Conservation (phyloP, 2,113 vertebrate genomes). For the Litocranius walleri region DNA sequence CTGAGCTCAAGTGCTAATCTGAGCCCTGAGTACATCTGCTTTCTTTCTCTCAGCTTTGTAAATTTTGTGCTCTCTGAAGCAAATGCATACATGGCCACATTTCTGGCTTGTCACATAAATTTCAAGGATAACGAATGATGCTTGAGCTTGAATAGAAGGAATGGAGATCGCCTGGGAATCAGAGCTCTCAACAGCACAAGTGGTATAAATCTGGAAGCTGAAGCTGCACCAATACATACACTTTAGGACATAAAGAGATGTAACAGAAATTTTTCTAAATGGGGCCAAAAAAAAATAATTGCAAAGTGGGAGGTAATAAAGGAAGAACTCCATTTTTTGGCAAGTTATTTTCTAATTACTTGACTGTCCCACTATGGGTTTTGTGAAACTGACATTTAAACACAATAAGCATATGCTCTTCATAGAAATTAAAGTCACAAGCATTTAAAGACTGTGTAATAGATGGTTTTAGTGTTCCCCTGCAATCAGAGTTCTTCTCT, state of each 20-base stretch:
- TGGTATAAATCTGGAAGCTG: conserved; percentile 10
- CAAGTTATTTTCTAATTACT: conserved; percentile 27
- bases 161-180: background rate
- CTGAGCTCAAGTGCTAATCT: conserved; percentile 64
- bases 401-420: conserved; percentile 29
- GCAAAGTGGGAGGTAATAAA: background rate
- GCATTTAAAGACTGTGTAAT: background rate
- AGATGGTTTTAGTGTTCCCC: background rate
- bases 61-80: conserved; percentile 64
- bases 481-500: conserved; percentile 16
- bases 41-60: conserved; percentile 53
- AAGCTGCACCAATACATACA: background rate
- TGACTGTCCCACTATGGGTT: background rate
- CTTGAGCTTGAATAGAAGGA: conserved; percentile 14
- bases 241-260: background rate
- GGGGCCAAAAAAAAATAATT: background rate
- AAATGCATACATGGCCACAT: conserved; percentile 58
- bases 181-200: background rate
- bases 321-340: background rate
- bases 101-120: conserved; percentile 69
- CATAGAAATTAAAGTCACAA: conserved; percentile 46
- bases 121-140: conserved; percentile 44
- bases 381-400: conserved; percentile 38
- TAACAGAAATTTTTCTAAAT: background rate
- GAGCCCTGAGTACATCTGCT: conserved; percentile 71